Percentiles rank a stretch among this genome's conserved stretches.
phyloP scores from a whole-genome alignment of 2,113 vertebrate species.

The Apus apus region DNA sequence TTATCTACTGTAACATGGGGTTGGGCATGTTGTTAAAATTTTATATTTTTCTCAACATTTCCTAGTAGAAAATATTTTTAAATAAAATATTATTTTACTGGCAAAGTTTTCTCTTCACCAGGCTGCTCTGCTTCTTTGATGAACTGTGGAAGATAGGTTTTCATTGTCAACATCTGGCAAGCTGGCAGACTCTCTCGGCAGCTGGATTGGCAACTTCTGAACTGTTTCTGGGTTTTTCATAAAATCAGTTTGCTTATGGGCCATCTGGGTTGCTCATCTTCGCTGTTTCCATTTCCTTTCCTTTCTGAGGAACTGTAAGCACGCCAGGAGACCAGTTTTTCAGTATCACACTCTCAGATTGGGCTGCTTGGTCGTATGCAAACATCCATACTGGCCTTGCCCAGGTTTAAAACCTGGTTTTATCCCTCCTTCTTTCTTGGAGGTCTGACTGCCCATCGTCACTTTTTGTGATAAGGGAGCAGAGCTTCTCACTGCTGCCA shows the following conservation, averaged over 20 bases:
- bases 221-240: slow-evolving; percentile 66
- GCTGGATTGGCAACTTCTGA: slow-evolving; percentile 70
- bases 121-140: slow-evolving; percentile 40
- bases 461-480: slow-evolving; percentile 19
- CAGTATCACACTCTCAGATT: slow-evolving; percentile 20
- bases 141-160: slow-evolving; percentile 48
- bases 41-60: neutral
- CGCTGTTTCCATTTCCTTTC: slow-evolving; percentile 30
- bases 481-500: neutral
- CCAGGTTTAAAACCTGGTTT: neutral
- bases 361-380: slow-evolving; percentile 26
- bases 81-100: slow-evolving; percentile 47
- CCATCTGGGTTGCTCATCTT: slow-evolving; percentile 70
- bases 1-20: neutral
- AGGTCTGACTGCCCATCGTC: neutral
- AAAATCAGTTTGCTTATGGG: slow-evolving; percentile 71
- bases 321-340: slow-evolving; percentile 40
- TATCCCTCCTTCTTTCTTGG: neutral
- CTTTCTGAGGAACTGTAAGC: slow-evolving; percentile 44
- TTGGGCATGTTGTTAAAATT: slow-evolving; percentile 5
- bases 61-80: slow-evolving; percentile 36
- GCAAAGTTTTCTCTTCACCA: slow-evolving; percentile 22
- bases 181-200: slow-evolving; percentile 56
- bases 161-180: slow-evolving; percentile 70
- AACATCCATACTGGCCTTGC: neutral